Conservation (phyloP, 2,113 vertebrate genomes). For the Ictalurus furcatus region DNA sequence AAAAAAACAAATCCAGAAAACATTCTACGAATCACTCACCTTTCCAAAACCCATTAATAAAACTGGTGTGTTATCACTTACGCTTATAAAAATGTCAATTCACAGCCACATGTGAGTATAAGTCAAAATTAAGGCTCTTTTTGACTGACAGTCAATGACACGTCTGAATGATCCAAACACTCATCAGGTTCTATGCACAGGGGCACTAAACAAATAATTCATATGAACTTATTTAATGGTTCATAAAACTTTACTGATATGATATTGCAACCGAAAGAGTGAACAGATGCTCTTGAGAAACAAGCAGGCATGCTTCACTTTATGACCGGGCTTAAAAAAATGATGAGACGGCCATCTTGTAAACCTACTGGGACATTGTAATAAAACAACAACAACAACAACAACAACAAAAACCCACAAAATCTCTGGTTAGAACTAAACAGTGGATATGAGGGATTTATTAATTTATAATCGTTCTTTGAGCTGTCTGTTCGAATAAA, state of each 20-base stretch:
- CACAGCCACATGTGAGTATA: background rate
- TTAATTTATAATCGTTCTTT: background rate
- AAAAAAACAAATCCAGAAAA: slow-evolving; percentile 13
- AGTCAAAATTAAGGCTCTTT: background rate
- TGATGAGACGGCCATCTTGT: slow-evolving; percentile 26
- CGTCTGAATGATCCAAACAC: slow-evolving; percentile 29
- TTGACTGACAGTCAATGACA: slow-evolving; percentile 19
- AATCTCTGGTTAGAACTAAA: slow-evolving; percentile 4
- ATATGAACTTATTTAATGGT: slow-evolving; percentile 44
- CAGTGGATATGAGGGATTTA: background rate
- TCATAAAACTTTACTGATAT: slow-evolving; percentile 40
- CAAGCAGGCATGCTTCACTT: slow-evolving; percentile 27
- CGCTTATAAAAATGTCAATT: background rate
- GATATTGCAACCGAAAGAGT: slow-evolving; percentile 38
- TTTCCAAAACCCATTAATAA: slow-evolving; percentile 27
- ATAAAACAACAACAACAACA: background rate
- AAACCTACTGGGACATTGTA: slow-evolving; percentile 19
- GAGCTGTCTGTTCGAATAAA: slow-evolving; percentile 5
- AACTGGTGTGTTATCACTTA: background rate
- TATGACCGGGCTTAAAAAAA: background rate
- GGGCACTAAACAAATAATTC: slow-evolving; percentile 34
- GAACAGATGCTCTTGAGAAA: slow-evolving; percentile 37
- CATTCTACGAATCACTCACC: slow-evolving; percentile 9
- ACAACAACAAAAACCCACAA: background rate
- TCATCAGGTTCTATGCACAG: background rate